These are phyloP conservation scores for Doryteuthis pealeii DNA, from an alignment of 1,140 invertebrate species.

Conservation along the genomic window DNA sequence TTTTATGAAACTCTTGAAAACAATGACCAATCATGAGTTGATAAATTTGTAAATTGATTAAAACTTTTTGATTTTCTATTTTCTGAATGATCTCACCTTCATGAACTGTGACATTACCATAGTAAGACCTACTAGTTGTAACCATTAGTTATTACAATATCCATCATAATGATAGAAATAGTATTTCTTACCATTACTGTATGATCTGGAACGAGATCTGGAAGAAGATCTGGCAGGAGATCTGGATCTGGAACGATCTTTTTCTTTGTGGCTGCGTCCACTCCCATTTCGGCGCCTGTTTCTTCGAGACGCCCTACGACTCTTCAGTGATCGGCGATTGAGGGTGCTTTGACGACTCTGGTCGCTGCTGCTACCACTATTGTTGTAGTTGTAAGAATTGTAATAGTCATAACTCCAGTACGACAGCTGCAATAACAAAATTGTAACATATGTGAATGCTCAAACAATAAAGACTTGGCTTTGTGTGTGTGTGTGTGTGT, in stretches of 20 bases:
- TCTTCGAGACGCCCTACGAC: slow-evolving; percentile 26
- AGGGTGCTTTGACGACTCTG: slow-evolving; percentile 24
- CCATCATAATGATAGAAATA: too few relatives aligned
- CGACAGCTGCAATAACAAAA: background rate
- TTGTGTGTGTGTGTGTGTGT: too few relatives aligned
- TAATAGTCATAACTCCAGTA: slow-evolving; percentile 1
- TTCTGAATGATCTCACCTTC: too few relatives aligned
- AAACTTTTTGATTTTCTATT: too few relatives aligned
- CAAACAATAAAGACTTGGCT: too few relatives aligned
- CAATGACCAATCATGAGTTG: too few relatives aligned
- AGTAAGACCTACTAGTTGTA: too few relatives aligned
- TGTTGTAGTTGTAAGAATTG: background rate
- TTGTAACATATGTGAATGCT: background rate
- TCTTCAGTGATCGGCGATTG: background rate
- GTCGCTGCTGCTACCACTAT: slow-evolving; percentile 29
- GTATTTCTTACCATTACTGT: slow-evolving; percentile 25
- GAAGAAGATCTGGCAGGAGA: slow-evolving; percentile 36
- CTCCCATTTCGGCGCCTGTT: slow-evolving; percentile 26
- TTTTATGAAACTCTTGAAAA: too few relatives aligned
- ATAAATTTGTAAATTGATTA: too few relatives aligned
- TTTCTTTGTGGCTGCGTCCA: slow-evolving; percentile 18
- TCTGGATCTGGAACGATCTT: slow-evolving; percentile 34
- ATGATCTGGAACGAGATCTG: slow-evolving; percentile 32
- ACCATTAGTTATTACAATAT: too few relatives aligned
- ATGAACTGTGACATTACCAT: too few relatives aligned